Evolutionary conservation across 1,140 invertebrate species (phyloP).

Genomic region (Oppia nitens): DNA sequence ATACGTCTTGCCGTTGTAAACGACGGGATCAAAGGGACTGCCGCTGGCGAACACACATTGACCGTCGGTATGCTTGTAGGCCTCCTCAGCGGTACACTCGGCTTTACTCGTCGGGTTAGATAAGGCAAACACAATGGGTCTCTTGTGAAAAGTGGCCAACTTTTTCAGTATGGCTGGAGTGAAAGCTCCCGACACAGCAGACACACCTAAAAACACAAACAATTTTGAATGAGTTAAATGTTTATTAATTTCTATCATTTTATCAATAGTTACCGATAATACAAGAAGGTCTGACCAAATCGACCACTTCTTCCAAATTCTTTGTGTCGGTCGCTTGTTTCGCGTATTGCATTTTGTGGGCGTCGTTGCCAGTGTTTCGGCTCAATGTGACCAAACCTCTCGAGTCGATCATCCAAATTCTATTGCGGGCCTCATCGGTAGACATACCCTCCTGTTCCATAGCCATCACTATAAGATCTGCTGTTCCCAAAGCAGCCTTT

Average conservation of each 20-base stretch:
- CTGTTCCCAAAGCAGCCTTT: slow-evolving; percentile 66
- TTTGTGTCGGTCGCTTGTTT: slow-evolving; percentile 61
- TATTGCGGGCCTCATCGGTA: slow-evolving; percentile 50
- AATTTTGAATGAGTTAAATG: background rate
- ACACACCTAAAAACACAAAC: slow-evolving; percentile 45
- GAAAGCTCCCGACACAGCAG: slow-evolving; percentile 71
- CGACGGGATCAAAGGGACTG: slow-evolving; percentile 70
- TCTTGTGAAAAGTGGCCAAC: slow-evolving; percentile 68
- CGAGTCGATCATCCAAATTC: slow-evolving; percentile 50
- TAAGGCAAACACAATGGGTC: slow-evolving; percentile 81
- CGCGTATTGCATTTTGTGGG: slow-evolving; percentile 61
- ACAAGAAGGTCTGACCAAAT: slow-evolving; percentile 60
- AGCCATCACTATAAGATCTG: slow-evolving; percentile 64
- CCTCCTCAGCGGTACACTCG: slow-evolving; percentile 86
- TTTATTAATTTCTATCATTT: background rate
- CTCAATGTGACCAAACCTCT: slow-evolving; percentile 27
- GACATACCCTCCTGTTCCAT: slow-evolving; percentile 60
- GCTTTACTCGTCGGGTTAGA: slow-evolving; percentile 92
- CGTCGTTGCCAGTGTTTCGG: slow-evolving; percentile 27
- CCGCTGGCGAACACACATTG: slow-evolving; percentile 77
- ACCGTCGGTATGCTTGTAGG: slow-evolving; percentile 73
- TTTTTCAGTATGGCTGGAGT: slow-evolving; percentile 61
- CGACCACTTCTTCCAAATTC: slow-evolving; percentile 55
- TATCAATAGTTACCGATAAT: slow-evolving; percentile 49
- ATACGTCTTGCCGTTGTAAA: slow-evolving; percentile 54